Evolutionary conservation across 2,797 vertebrate genomes (phyloP), one percentile per base, ranked within the genome.

Genomic region (Microctenopoma stevenorrisi): DNA sequence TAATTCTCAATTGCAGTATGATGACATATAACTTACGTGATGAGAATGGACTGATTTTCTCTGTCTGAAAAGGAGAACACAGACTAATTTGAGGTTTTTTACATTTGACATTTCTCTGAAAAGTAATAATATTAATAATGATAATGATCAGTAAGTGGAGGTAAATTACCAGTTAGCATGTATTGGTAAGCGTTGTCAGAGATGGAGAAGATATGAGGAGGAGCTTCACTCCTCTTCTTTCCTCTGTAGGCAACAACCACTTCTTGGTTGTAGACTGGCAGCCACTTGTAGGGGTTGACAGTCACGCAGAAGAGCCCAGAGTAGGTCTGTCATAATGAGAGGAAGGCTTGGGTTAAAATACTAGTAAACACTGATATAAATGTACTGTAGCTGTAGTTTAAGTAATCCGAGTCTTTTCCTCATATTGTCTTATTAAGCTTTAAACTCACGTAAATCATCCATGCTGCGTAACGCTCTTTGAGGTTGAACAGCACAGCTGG

Each of bases 31-130:
- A 93, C 96, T 94, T 81, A 96, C 96, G 96, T 96, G 91, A 96
- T 96, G 37, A 96, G 94, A 86, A 96, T 96, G 50, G 96, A 97
- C 91, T 97, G 96, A 88, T 97, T 97, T 86, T 97, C 95, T 18
- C 96, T 90, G 66, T 96, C 95, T 96, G 86, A 0, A 9, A 52
- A 58, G 79, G 30, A 73, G 8, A 62, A 37, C 37, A 1, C 43
- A 46, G 0, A 35, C 33, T 43, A 7, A 66, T 25, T 26, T 22
- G 11, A 74, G 14, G 3, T 30, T 28, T 0, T 0, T 3, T 12
- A n/a, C 0, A 40, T 0, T 0, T 43, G 2, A 35, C 33, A n/a
- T 3, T 62, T n/a, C 49, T n/a, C 7, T 1, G 5, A 42, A 22
- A 22, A 22, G 22, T 22, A 22, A 22, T 22, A 22, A 22, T 22